phyloP scores from a whole-genome alignment of 1,140 invertebrate species.

The Aphelenchoides avenae region DNA sequence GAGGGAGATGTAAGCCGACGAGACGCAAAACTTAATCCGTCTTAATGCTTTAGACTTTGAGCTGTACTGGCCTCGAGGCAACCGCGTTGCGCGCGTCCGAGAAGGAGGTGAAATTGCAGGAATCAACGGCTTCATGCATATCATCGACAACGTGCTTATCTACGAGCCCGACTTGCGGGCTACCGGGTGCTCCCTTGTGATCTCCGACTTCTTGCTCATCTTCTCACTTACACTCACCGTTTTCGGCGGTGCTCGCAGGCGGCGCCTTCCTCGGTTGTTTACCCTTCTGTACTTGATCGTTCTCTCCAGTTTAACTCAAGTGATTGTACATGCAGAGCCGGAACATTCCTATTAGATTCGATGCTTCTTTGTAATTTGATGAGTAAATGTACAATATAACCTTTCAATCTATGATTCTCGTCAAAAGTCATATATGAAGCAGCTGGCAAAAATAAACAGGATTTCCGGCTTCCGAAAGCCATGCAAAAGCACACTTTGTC shows the following conservation, averaged over 20 bases:
- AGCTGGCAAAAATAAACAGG: too few relatives aligned
- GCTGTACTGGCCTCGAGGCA: constrained; percentile 57
- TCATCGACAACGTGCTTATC: constrained; percentile 46
- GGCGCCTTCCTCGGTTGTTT: too few relatives aligned
- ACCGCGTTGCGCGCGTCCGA: constrained; percentile 52
- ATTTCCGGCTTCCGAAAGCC: too few relatives aligned
- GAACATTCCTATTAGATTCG: too few relatives aligned
- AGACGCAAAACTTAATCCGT: background rate
- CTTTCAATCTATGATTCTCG: too few relatives aligned
- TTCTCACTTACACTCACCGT: constrained; percentile 1
- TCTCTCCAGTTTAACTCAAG: too few relatives aligned
- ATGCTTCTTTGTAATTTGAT: too few relatives aligned
- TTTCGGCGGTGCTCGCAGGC: background rate
- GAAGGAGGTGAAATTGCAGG: constrained; percentile 59
- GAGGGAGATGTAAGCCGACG: constrained; percentile 53
- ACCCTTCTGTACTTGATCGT: too few relatives aligned
- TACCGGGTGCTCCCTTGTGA: constrained; percentile 4
- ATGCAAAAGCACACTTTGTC: too few relatives aligned
- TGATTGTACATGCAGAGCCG: too few relatives aligned
- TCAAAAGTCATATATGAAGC: too few relatives aligned
- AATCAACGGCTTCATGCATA: constrained; percentile 57
- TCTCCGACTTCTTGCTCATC: constrained; percentile 5
- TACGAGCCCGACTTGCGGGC: constrained; percentile 47
- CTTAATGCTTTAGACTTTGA: constrained; percentile 53
- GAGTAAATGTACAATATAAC: too few relatives aligned